Percentiles rank a stretch among this genome's conserved stretches.
Evolutionary conservation across 1,140 invertebrate genomes (phyloP).

Genomic region (Pantala flavescens): DNA sequence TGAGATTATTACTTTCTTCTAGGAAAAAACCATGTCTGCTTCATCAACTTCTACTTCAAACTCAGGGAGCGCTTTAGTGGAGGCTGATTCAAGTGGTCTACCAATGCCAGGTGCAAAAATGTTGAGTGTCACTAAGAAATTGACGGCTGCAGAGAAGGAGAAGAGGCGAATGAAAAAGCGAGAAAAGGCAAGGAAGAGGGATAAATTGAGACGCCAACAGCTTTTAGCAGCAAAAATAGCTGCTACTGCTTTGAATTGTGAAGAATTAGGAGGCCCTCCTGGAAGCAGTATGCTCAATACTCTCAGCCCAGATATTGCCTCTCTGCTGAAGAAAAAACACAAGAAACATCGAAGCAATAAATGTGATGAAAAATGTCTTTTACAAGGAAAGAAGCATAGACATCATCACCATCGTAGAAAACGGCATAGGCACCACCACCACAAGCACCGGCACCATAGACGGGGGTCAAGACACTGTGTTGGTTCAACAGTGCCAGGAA

Average conservation of each 20-base stretch:
- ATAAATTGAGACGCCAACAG: conserved; percentile 47
- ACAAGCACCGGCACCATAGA: conserved; percentile 46
- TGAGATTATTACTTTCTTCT: not conserved
- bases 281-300: not conserved
- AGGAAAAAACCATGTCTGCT: conserved; percentile 5
- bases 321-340: conserved; percentile 54
- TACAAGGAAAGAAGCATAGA: conserved; percentile 57
- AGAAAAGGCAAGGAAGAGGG: conserved; percentile 38
- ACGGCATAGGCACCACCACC: conserved; percentile 62
- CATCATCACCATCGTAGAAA: conserved; percentile 59
- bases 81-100: conserved; percentile 6
- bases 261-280: not conserved
- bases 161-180: conserved; percentile 51
- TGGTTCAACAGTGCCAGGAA: not conserved
- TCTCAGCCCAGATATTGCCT: not conserved
- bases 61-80: conserved; percentile 11
- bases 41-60: not conserved
- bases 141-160: conserved; percentile 44
- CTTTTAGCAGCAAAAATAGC: conserved; percentile 11
- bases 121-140: not conserved
- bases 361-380: conserved; percentile 28
- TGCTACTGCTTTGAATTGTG: not conserved
- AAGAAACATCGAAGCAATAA: conserved; percentile 34
- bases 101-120: not conserved
- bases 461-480: conserved; percentile 26